Evolutionary conservation across 2,797 vertebrate species (phyloP).

Genomic region (Scyliorhinus canicula): DNA sequence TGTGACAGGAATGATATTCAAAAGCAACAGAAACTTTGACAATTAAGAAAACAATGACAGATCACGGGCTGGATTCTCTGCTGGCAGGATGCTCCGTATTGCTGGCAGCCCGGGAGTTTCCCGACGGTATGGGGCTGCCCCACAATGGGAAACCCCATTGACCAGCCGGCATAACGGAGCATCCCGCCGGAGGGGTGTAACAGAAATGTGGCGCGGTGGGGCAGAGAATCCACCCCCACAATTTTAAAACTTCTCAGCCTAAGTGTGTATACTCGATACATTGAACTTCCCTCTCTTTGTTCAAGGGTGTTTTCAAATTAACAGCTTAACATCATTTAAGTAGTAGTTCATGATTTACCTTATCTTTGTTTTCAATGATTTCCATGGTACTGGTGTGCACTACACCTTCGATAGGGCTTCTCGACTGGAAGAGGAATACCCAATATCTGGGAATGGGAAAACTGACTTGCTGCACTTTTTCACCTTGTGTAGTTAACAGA

Average conservation of each 20-base stretch:
- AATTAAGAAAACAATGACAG: not conserved
- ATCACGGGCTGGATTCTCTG: too few relatives aligned
- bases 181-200: too few relatives aligned
- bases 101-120: too few relatives aligned
- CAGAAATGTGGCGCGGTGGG: too few relatives aligned
- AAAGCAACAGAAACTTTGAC: not conserved
- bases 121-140: too few relatives aligned
- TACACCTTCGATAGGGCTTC: not conserved
- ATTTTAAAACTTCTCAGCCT: not conserved
- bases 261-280: not conserved
- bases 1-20: not conserved
- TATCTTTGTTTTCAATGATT: not conserved
- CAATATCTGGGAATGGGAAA: not conserved
- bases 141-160: too few relatives aligned
- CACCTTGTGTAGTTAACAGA: not conserved
- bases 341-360: not conserved
- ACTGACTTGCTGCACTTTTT: not conserved
- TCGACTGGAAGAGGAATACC: not conserved
- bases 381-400: not conserved
- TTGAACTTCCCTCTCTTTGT: not conserved
- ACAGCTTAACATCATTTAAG: not conserved
- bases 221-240: too few relatives aligned
- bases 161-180: too few relatives aligned
- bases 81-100: too few relatives aligned
- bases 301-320: not conserved